Evolutionary conservation across 2,888 invertebrate genomes (phyloP).

Genomic region (Pterostichus niger): DNA sequence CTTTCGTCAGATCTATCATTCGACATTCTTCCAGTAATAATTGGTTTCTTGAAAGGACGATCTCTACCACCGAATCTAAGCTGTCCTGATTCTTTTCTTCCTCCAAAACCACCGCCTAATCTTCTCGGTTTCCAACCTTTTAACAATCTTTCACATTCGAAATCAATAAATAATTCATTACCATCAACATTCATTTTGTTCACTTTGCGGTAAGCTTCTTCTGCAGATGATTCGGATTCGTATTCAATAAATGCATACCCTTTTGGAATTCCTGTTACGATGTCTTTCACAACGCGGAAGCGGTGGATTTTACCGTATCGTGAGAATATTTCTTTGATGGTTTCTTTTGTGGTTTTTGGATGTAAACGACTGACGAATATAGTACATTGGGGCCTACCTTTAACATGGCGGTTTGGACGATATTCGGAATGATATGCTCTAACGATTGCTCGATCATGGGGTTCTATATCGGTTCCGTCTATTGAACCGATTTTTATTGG

Average conservation of each 20-base stretch:
- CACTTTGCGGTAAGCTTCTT: conserved; percentile 81
- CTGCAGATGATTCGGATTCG: conserved; percentile 81
- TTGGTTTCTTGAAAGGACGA: conserved; percentile 86
- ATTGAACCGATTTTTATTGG: conserved; percentile 92
- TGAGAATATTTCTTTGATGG: conserved; percentile 80
- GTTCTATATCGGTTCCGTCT: conserved; percentile 90
- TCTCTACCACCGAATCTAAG: conserved; percentile 91
- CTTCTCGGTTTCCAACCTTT: conserved; percentile 91
- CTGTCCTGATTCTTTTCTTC: conserved; percentile 92
- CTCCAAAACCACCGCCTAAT: conserved; percentile 93
- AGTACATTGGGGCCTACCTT: conserved; percentile 85
- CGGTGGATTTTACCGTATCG: conserved; percentile 83
- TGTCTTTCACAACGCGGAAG: conserved; percentile 85
- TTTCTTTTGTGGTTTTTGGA: conserved; percentile 83
- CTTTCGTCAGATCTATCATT: conserved; percentile 46
- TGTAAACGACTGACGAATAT: conserved; percentile 88
- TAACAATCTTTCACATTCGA: conserved; percentile 85
- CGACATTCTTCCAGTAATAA: conserved; percentile 71
- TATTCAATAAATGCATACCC: conserved; percentile 94
- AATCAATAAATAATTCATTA: conserved; percentile 86
- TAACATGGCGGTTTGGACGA: conserved; percentile 82
- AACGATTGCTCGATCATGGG: conserved; percentile 89
- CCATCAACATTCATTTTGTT: conserved; percentile 83
- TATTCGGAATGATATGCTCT: conserved; percentile 86
- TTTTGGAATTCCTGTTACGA: conserved; percentile 90